Conservation (phyloP, 2,113 vertebrate genomes). For the Pao palembangensis region DNA sequence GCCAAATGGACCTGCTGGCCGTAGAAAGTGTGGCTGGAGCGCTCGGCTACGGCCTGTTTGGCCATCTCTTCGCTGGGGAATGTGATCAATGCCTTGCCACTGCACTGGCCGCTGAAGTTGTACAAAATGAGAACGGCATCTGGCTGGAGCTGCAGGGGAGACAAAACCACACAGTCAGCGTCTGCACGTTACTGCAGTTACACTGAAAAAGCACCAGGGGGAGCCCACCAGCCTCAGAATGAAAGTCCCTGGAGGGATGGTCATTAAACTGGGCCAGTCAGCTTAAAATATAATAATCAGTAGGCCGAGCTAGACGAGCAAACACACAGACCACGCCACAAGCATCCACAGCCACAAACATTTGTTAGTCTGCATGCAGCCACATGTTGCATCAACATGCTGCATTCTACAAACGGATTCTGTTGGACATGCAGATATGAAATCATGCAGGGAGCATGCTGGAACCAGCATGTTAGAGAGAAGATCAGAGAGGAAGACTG, state of each 20-base stretch:
- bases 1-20: slow-evolving; percentile 77
- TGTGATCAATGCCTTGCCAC: slow-evolving; percentile 86
- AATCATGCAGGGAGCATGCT: background rate
- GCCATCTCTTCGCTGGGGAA: slow-evolving; percentile 84
- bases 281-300: background rate
- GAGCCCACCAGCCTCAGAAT: slow-evolving; percentile 25
- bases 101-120: slow-evolving; percentile 86
- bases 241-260: background rate
- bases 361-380: slow-evolving; percentile 35
- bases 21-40: slow-evolving; percentile 76
- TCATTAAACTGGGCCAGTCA: slow-evolving; percentile 25
- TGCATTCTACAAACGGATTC: background rate
- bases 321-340: slow-evolving; percentile 28
- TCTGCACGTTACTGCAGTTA: background rate
- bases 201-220: slow-evolving; percentile 35
- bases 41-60: slow-evolving; percentile 80
- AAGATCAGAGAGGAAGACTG: no score
- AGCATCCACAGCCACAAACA: slow-evolving; percentile 13
- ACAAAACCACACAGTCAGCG: background rate
- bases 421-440: slow-evolving; percentile 12
- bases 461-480: no score
- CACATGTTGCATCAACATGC: background rate
- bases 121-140: slow-evolving; percentile 85
- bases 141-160: slow-evolving; percentile 77
- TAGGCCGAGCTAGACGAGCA: background rate